A percentile compares a stretch with the other conserved stretches of the same genome.
These are phyloP conservation scores for Aphaenogaster rudis DNA, from an alignment of 1,140 invertebrate species.

Conservation along the genomic window DNA sequence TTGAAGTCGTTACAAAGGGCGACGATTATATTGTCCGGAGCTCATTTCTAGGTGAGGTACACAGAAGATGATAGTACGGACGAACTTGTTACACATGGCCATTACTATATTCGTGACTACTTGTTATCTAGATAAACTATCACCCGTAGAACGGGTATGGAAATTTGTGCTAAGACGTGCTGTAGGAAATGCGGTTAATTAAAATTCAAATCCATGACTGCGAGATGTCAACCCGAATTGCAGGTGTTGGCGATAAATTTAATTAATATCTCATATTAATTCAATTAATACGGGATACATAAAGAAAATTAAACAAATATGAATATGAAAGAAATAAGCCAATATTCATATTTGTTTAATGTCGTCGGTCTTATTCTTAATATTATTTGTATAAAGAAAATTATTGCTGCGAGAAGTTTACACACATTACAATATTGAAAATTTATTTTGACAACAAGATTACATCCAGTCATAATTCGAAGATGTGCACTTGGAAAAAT, in stretches of 20 bases:
- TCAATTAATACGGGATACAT: neutral
- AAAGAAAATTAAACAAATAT: too few species aligned
- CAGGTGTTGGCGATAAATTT: neutral
- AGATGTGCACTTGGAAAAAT: neutral
- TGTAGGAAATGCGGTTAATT: slow-evolving; percentile 40
- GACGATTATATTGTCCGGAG: slow-evolving; percentile 23
- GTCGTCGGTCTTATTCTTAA: too few species aligned
- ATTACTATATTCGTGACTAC: slow-evolving; percentile 29
- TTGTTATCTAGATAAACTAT: slow-evolving; percentile 46
- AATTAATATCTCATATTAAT: slow-evolving; percentile 7
- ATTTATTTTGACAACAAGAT: neutral
- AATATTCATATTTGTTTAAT: too few species aligned
- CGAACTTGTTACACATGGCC: neutral
- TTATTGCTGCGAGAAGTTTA: neutral
- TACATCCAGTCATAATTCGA: neutral
- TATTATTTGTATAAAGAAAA: too few species aligned
- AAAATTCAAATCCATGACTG: slow-evolving; percentile 40
- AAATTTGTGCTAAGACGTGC: slow-evolving; percentile 28
- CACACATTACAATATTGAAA: too few species aligned
- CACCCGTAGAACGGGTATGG: slow-evolving; percentile 22
- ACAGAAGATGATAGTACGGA: neutral
- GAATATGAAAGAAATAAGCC: too few species aligned
- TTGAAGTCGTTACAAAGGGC: slow-evolving; percentile 46
- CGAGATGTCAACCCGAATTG: neutral
- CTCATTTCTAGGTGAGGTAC: neutral